These are phyloP conservation scores for Pelobates cultripes DNA, from an alignment of 2,797 vertebrate genomes.

Conservation along the genomic window DNA sequence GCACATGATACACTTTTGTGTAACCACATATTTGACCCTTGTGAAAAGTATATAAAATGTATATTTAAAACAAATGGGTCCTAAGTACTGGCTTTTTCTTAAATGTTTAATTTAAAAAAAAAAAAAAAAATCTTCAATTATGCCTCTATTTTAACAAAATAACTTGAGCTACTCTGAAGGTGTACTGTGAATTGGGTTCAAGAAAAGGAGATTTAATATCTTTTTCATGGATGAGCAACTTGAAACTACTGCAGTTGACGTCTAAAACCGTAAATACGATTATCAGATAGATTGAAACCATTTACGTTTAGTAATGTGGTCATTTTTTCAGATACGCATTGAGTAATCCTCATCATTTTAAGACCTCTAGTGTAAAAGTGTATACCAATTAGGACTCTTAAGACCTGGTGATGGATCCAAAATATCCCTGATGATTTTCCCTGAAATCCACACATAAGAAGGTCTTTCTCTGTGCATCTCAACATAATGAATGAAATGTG, in stretches of 20 bases:
- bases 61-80: no score
- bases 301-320: neutral
- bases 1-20: no score
- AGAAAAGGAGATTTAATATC: neutral
- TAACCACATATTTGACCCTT: no score
- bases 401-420: slow-evolving; percentile 35
- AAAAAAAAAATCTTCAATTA: no score
- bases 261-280: neutral
- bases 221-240: neutral
- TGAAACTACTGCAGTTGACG: neutral
- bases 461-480: slow-evolving; percentile 7
- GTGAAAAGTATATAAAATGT: no score
- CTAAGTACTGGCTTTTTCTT: no score
- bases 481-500: slow-evolving; percentile 44
- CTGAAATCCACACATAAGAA: slow-evolving; percentile 1
- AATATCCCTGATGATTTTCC: slow-evolving; percentile 11
- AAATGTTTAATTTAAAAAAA: no score
- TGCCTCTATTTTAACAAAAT: no score
- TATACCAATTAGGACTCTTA: slow-evolving; percentile 2
- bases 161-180: no score
- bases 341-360: neutral
- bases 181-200: no score
- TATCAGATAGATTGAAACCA: neutral
- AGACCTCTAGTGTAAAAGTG: neutral
- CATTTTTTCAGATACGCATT: neutral